Evolutionary conservation across 2,797 vertebrate species (phyloP).

Genomic region (Furcifer pardalis): DNA sequence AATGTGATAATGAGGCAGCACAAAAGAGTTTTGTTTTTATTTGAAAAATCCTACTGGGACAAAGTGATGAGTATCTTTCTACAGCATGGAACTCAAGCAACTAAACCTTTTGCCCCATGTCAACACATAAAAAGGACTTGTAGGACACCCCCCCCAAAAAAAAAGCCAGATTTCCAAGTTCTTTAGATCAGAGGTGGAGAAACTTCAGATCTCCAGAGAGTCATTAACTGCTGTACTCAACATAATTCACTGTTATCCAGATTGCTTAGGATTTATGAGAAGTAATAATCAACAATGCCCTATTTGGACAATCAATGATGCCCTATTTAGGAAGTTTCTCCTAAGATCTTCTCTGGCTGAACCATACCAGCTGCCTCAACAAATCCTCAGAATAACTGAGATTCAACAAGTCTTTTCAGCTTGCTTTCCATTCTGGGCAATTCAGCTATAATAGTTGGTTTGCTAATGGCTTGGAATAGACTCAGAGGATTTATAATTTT

Average conservation of each 20-base stretch:
- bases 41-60: slow-evolving; percentile 11
- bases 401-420: neutral
- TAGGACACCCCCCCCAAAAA: no score
- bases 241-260: no score
- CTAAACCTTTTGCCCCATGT: neutral
- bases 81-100: neutral
- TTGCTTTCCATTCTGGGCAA: neutral
- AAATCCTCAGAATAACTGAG: neutral
- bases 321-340: neutral
- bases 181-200: no score
- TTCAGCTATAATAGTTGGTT: neutral
- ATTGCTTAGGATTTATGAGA: no score
- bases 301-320: no score
- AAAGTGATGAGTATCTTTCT: slow-evolving; percentile 24
- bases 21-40: neutral
- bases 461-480: neutral
- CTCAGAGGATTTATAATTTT: neutral
- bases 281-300: no score
- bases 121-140: no score
- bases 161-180: no score
- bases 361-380: neutral
- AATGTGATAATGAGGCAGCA: slow-evolving; percentile 52
- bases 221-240: no score
- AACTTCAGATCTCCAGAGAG: no score
- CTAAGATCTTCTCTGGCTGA: neutral